Percentiles rank a stretch among this genome's conserved stretches.
Conservation (phyloP, 2,113 vertebrate species). For the Etheostoma cragini region DNA sequence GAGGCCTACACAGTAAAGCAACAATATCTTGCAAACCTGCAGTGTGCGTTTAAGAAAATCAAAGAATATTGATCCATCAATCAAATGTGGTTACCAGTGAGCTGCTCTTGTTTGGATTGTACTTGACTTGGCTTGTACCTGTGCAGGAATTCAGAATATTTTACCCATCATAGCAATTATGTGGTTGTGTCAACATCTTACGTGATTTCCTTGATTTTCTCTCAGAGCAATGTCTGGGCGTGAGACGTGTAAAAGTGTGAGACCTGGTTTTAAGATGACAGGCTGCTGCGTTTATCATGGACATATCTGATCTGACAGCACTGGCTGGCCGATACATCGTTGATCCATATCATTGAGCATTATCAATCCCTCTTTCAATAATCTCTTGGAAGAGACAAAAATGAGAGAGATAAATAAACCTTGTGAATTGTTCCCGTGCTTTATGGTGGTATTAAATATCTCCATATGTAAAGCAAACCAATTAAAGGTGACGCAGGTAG, state of each 20-base stretch:
- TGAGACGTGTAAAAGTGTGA: neutral
- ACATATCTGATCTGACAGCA: slow-evolving; percentile 26
- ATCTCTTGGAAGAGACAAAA: slow-evolving; percentile 11
- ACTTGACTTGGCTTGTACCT: neutral
- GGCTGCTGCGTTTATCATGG: neutral
- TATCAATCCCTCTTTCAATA: slow-evolving; percentile 33
- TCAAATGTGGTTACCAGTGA: neutral
- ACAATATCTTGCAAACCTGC: too few species aligned
- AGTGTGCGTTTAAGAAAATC: neutral
- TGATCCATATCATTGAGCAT: slow-evolving; percentile 30
- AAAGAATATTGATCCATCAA: neutral
- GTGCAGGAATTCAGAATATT: neutral
- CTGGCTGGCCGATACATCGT: slow-evolving; percentile 19
- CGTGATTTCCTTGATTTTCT: neutral
- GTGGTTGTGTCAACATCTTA: neutral
- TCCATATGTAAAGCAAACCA: neutral
- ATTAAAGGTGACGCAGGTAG: neutral
- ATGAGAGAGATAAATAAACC: slow-evolving; percentile 17
- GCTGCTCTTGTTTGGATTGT: neutral
- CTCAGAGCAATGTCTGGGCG: neutral
- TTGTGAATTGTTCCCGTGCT: slow-evolving; percentile 4
- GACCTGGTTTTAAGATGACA: neutral
- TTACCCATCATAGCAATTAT: neutral
- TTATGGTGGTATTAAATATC: neutral
- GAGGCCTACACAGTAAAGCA: neutral